Percentiles rank a stretch among this genome's conserved stretches.
These are phyloP conservation scores for Pseudoatta argentina DNA, from an alignment of 1,140 invertebrate species.

Conservation along the genomic window DNA sequence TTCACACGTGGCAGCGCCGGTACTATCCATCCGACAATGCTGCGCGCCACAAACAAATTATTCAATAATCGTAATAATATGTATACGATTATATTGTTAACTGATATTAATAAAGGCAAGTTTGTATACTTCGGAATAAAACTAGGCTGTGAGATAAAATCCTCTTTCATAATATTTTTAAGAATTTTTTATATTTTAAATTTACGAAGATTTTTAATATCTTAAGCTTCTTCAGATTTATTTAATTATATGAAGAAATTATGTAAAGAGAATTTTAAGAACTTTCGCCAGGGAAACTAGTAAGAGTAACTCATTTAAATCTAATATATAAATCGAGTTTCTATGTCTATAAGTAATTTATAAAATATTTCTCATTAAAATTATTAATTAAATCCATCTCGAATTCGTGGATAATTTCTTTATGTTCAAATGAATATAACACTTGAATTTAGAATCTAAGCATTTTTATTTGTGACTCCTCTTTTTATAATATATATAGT, in stretches of 20 bases:
- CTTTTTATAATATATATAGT: not conserved
- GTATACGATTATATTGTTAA: too few relatives aligned
- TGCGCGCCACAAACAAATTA: slow-evolving; percentile 18
- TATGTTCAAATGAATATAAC: not conserved
- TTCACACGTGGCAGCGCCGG: slow-evolving; percentile 48
- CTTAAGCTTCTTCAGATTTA: too few relatives aligned
- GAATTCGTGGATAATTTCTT: not conserved
- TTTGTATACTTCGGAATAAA: slow-evolving; percentile 8
- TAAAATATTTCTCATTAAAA: not conserved
- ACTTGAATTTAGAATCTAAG: not conserved
- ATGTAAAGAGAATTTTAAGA: too few relatives aligned
- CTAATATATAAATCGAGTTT: too few relatives aligned
- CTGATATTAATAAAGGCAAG: not conserved
- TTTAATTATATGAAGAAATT: too few relatives aligned
- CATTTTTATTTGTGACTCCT: not conserved
- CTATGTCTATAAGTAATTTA: not conserved
- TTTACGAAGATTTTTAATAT: too few relatives aligned
- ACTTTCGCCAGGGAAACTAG: too few relatives aligned
- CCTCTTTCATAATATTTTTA: too few relatives aligned
- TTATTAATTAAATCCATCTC: not conserved
- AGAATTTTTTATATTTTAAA: too few relatives aligned
- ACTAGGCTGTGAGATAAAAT: not conserved
- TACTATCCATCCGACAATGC: slow-evolving; percentile 17
- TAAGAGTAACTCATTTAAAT: too few relatives aligned
- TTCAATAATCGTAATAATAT: too few relatives aligned